These are phyloP conservation scores for Macrotis lagotis DNA, from an alignment of 2,113 vertebrate species.

Conservation along the genomic window DNA sequence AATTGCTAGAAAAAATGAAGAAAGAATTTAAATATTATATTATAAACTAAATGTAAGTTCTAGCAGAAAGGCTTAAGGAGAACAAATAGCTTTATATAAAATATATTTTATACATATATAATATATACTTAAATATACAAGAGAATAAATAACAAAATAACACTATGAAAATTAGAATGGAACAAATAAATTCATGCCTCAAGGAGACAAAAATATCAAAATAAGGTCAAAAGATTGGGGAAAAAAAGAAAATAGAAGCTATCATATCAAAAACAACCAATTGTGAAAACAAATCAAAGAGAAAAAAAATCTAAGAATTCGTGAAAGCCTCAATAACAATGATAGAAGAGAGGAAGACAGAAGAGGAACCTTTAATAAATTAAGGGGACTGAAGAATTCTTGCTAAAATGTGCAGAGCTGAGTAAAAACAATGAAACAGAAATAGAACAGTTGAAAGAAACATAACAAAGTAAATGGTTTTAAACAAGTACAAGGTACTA, in stretches of 20 bases:
- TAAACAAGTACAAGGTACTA: not conserved
- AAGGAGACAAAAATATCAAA: not conserved
- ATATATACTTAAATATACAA: too few species aligned
- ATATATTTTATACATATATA: too few species aligned
- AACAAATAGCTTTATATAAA: not conserved
- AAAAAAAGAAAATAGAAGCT: not conserved
- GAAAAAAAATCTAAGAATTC: not conserved
- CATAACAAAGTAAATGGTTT: not conserved
- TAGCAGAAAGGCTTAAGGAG: not conserved
- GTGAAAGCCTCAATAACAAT: not conserved
- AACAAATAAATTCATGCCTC: not conserved
- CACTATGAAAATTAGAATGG: not conserved
- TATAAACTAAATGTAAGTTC: not conserved
- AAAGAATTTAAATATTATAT: not conserved
- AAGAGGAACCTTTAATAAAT: not conserved
- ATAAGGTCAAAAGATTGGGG: not conserved
- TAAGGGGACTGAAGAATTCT: not conserved
- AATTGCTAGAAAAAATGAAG: not conserved
- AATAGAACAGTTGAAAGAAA: not conserved
- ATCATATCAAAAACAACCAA: not conserved
- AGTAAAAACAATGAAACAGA: not conserved
- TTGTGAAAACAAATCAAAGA: not conserved
- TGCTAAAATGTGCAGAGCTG: not conserved
- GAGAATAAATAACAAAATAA: not conserved
- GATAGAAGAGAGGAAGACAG: not conserved